These are phyloP conservation scores for Branchipolynoe longqiensis DNA, from an alignment of 2,888 invertebrate genomes.

Conservation along the genomic window DNA sequence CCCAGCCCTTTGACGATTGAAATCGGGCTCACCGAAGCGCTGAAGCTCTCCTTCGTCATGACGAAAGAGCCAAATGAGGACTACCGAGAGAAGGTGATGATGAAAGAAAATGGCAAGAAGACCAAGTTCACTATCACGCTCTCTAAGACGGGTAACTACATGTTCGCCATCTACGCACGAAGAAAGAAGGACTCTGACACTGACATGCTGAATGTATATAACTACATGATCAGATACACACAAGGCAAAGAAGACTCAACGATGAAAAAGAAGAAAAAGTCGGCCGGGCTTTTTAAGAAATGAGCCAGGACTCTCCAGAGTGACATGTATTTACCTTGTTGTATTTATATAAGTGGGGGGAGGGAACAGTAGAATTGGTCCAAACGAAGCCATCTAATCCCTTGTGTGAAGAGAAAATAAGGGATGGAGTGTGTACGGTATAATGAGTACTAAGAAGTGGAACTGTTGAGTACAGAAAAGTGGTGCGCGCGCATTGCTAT, in stretches of 20 bases:
- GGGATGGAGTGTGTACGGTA: too few relatives aligned
- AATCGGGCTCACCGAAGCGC: slow-evolving; percentile 74
- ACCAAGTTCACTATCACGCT: slow-evolving; percentile 69
- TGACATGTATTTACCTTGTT: background rate
- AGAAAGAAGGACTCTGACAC: slow-evolving; percentile 72
- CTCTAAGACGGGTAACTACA: slow-evolving; percentile 77
- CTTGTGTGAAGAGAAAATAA: too few relatives aligned
- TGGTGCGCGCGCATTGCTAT: background rate
- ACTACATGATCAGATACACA: slow-evolving; percentile 76
- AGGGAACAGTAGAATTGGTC: too few relatives aligned
- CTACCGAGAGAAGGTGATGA: slow-evolving; percentile 75
- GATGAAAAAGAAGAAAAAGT: slow-evolving; percentile 62
- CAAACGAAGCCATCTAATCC: too few relatives aligned
- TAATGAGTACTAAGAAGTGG: background rate
- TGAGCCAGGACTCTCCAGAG: background rate
- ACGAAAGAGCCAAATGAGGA: slow-evolving; percentile 80
- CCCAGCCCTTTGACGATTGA: slow-evolving; percentile 73
- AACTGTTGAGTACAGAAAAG: background rate
- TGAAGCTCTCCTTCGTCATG: slow-evolving; percentile 77
- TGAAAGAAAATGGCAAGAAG: slow-evolving; percentile 69
- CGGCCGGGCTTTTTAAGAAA: slow-evolving; percentile 60
- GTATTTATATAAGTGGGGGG: slow-evolving; percentile 43
- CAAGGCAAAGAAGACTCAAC: slow-evolving; percentile 60
- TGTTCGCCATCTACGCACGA: slow-evolving; percentile 79
- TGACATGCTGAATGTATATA: slow-evolving; percentile 78